Percentiles rank a stretch among this genome's conserved stretches.
Evolutionary conservation across 2,113 vertebrate genomes (phyloP).

Genomic region (Catagonus wagneri): DNA sequence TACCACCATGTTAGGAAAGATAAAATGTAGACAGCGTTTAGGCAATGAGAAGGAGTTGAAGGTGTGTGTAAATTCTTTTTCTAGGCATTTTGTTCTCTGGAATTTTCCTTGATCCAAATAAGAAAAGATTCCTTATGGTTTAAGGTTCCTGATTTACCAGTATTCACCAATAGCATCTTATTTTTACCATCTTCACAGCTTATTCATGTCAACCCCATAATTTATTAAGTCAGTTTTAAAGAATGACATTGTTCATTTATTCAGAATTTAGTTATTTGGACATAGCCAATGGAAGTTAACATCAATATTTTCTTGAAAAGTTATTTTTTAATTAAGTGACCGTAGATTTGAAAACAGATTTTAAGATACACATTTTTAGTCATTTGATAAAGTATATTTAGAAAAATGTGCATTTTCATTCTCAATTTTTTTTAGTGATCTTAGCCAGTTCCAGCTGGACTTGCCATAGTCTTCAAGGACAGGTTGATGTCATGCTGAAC

Average conservation of each 20-base stretch:
- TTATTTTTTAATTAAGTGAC: not conserved
- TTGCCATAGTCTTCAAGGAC: slow-evolving; percentile 65
- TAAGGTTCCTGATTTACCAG: not conserved
- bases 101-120: not conserved
- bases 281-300: not conserved
- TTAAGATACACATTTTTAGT: not conserved
- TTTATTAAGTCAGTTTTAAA: not conserved
- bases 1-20: not conserved
- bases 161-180: not conserved
- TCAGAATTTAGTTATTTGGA: slow-evolving; percentile 6
- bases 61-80: not conserved
- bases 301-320: not conserved
- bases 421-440: not conserved
- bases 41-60: not conserved
- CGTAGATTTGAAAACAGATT: not conserved
- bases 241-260: not conserved
- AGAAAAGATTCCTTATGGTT: not conserved
- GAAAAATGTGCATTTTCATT: not conserved
- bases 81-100: not conserved
- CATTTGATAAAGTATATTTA: not conserved
- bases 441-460: slow-evolving; percentile 18
- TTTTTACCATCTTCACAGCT: not conserved
- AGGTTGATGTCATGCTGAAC: slow-evolving; percentile 58
- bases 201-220: not conserved
- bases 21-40: not conserved